These are phyloP conservation scores for Mycalesis mineus DNA, from an alignment of 2,888 invertebrate species.

Conservation along the genomic window DNA sequence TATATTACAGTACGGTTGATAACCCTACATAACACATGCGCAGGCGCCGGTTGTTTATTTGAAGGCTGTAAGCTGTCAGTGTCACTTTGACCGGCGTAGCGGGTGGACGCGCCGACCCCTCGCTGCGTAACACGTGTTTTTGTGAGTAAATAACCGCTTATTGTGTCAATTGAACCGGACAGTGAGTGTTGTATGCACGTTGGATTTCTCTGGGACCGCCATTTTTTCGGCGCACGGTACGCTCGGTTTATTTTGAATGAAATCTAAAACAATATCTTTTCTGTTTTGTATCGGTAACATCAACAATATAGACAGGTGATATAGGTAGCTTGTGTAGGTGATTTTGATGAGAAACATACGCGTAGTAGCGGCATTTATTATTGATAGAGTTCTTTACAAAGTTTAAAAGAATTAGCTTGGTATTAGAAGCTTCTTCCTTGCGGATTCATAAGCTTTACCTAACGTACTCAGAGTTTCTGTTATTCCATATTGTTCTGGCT, in stretches of 20 bases:
- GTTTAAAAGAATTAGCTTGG: too few species aligned
- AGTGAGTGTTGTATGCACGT: slow-evolving; percentile 35
- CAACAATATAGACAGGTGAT: slow-evolving; percentile 4
- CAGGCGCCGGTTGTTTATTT: slow-evolving; percentile 45
- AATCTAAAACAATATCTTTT: slow-evolving; percentile 12
- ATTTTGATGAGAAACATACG: too few species aligned
- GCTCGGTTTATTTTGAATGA: slow-evolving; percentile 43
- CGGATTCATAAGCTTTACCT: too few species aligned
- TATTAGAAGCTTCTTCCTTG: too few species aligned
- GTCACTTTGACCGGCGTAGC: slow-evolving; percentile 47
- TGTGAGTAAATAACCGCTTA: slow-evolving; percentile 63
- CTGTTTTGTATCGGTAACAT: slow-evolving; percentile 24
- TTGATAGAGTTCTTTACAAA: too few species aligned
- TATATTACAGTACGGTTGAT: too few species aligned
- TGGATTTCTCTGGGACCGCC: slow-evolving; percentile 51
- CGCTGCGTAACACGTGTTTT: slow-evolving; percentile 49
- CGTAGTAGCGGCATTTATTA: too few species aligned
- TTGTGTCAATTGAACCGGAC: slow-evolving; percentile 43
- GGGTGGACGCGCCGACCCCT: slow-evolving; percentile 45
- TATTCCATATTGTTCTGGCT: too few species aligned
- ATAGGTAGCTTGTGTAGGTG: too few species aligned
- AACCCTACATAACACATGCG: too few species aligned
- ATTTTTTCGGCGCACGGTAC: slow-evolving; percentile 43
- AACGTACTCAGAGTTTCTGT: too few species aligned
- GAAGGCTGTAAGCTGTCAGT: slow-evolving; percentile 41